These are phyloP conservation scores for Agapornis canus DNA, from an alignment of 2,797 vertebrate genomes.

Conservation along the genomic window DNA sequence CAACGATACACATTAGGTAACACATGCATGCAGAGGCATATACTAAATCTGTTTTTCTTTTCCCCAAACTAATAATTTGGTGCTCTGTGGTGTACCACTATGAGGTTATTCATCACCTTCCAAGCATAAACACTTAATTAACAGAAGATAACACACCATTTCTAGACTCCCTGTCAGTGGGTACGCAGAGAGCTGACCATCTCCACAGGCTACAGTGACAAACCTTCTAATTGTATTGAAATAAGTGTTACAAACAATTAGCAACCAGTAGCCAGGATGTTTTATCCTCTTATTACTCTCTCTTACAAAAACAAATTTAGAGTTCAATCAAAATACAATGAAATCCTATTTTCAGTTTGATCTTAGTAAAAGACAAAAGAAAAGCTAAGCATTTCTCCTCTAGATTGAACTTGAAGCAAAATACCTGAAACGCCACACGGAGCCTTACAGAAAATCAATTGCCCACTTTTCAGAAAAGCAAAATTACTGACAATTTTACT, in stretches of 20 bases:
- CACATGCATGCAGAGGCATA: neutral
- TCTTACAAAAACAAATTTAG: neutral
- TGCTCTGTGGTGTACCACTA: neutral
- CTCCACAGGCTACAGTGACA: neutral
- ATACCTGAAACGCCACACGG: neutral
- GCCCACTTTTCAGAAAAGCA: neutral
- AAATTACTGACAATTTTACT: constrained; percentile 27
- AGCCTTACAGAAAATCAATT: neutral
- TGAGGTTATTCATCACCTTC: neutral
- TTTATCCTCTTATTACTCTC: neutral
- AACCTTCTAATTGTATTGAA: neutral
- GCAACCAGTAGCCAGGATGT: neutral
- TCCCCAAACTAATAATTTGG: neutral
- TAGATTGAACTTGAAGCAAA: neutral
- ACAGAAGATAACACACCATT: neutral
- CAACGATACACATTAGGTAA: neutral
- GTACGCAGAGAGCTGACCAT: neutral
- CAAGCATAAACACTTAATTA: constrained; percentile 18
- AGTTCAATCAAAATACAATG: neutral
- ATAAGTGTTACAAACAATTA: neutral
- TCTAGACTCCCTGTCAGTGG: neutral
- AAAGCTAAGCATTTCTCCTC: neutral
- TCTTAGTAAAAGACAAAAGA: neutral
- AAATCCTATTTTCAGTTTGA: neutral
- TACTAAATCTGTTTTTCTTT: neutral